Evolutionary conservation across 1,140 invertebrate species (phyloP), one percentile per base, ranked within the genome.

Genomic region (Conopomorpha cramerella): DNA sequence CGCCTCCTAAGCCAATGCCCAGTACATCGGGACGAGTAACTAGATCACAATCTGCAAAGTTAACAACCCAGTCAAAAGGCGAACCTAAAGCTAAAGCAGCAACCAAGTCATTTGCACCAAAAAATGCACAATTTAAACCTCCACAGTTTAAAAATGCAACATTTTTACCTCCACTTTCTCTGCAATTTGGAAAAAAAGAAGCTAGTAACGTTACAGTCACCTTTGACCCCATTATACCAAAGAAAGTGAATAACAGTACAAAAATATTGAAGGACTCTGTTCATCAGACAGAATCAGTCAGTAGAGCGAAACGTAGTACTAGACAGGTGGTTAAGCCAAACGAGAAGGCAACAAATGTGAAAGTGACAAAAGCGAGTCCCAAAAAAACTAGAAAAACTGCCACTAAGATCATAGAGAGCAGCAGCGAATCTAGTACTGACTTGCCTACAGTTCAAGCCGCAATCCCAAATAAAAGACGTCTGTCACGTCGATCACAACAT

Each of bases 1-100:
- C 63, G 15, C 57, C 56, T 19, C 37, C 43, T 10, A 58, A 49
- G 29, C 17, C 45, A 6, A 43, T 58, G 36, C 58, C 67, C 0
- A 66, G 63, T 32, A 49, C 55, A 3, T 64, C 61, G n/a, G 65
- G 65, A 0, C 42, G 61, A 12, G 58, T 73, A 1, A 73, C 68
- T 7, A 41, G 68, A 6, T 70, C 68, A 18, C 59, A 66, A 30
- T 31, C 60, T 2, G 37, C 55, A 15, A 61, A 32, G 19, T 41
- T 39, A 34, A 46, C 31, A 32, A 6, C 19, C 7, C 4, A 23
- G 10, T 23, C 4, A 41, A 49, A 36, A 29, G 31, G 34, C 4
- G 36, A 45, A 31, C 16, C 26, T 28, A 26, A 31, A 14, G n/a
- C 15, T 17, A 41, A 39, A 37, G 15, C 28, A 35, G 19, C 26